A percentile compares a stretch with the other conserved stretches of the same genome.
Evolutionary conservation across 2,888 invertebrate genomes (phyloP).

Genomic region (Platycheirus albimanus): DNA sequence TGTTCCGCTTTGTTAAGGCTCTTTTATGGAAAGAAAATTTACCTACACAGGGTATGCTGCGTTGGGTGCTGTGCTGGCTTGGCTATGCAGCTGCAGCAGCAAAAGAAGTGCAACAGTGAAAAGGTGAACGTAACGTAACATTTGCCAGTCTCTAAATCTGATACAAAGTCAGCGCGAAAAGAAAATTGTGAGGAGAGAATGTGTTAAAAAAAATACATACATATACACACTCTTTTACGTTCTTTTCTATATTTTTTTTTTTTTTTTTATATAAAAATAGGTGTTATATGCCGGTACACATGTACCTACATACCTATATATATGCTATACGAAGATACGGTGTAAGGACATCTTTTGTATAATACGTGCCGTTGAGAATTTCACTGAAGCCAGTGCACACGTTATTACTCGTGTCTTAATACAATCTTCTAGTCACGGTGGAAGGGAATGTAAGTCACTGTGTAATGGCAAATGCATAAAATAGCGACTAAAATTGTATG

Average conservation of each 20-base stretch:
- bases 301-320: too few relatives aligned
- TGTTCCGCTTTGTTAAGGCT: constrained; percentile 7
- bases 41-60: constrained; percentile 7
- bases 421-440: constrained; percentile 40
- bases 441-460: constrained; percentile 63
- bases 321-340: too few relatives aligned
- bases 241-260: background rate
- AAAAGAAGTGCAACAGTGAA: background rate
- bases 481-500: constrained; percentile 54
- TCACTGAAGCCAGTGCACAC: constrained; percentile 51
- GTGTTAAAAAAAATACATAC: constrained; percentile 18
- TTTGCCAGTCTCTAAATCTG: constrained; percentile 54
- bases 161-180: constrained; percentile 55
- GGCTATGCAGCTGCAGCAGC: background rate
- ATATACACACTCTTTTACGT: too few relatives aligned
- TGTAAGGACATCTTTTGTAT: constrained; percentile 62
- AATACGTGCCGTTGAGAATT: constrained; percentile 51
- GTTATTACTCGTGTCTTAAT: constrained; percentile 63
- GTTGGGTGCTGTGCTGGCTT: background rate
- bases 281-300: background rate
- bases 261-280: background rate
- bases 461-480: constrained; percentile 71
- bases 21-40: constrained; percentile 16
- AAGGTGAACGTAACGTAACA: constrained; percentile 43
- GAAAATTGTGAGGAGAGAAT: constrained; percentile 45